phyloP scores from a whole-genome alignment of 2,888 invertebrate species.

The Sisyra nigra region DNA sequence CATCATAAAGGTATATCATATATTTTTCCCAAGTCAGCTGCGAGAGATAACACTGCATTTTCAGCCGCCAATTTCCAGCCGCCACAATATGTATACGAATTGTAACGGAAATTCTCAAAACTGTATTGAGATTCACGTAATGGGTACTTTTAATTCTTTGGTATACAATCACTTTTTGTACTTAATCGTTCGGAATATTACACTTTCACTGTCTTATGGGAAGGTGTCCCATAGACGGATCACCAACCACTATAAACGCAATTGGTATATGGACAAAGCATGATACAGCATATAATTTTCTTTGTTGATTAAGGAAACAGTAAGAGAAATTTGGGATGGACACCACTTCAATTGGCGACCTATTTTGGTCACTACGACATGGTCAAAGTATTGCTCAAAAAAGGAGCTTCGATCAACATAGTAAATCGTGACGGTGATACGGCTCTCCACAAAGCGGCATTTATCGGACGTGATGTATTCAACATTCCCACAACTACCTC shows the following conservation, averaged over 20 bases:
- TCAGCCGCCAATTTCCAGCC: no score
- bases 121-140: no score
- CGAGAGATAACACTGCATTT: no score
- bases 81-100: no score
- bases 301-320: constrained; percentile 43
- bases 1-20: no score
- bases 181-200: not conserved
- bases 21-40: no score
- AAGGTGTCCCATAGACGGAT: no score
- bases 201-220: not conserved
- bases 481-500: not conserved
- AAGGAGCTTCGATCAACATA: constrained; percentile 40
- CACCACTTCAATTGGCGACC: constrained; percentile 46
- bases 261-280: no score
- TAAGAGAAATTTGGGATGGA: constrained; percentile 51
- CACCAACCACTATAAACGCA: no score
- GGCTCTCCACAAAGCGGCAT: constrained; percentile 48
- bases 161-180: not conserved
- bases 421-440: constrained; percentile 49
- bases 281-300: no score
- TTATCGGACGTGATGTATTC: constrained; percentile 46
- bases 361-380: constrained; percentile 49
- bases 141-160: not conserved
- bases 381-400: constrained; percentile 35
- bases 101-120: no score